Percentiles rank a stretch among this genome's conserved stretches.
Evolutionary conservation across 30 jellyfish, hydroid and myxozoan species (phyloP).

Genomic region (Aurelia sp.): DNA sequence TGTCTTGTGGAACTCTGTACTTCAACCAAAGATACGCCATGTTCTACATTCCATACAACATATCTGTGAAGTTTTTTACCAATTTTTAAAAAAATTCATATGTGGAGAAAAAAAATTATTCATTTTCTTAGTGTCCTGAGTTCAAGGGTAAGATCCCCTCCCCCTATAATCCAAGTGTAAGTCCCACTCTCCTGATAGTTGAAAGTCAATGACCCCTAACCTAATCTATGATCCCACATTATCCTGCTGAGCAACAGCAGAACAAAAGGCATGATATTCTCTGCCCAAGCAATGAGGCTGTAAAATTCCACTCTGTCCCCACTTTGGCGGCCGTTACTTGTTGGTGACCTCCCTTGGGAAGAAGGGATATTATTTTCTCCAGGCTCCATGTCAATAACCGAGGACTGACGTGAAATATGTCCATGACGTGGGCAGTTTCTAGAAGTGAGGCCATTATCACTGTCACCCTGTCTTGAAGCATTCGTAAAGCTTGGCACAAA

Average conservation of each 20-base stretch:
- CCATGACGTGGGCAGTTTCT: constrained; percentile 60
- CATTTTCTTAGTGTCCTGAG: too few relatives aligned
- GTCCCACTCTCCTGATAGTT: too few relatives aligned
- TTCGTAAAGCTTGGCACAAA: constrained; percentile 80
- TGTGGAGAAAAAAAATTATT: too few relatives aligned
- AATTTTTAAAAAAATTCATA: too few relatives aligned
- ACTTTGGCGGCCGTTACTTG: constrained; percentile 47
- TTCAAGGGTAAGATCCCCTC: too few relatives aligned
- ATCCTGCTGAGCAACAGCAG: constrained; percentile 79
- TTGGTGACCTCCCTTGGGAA: constrained; percentile 58
- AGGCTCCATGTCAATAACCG: constrained; percentile 77
- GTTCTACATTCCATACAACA: too few relatives aligned
- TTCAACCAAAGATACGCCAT: too few relatives aligned
- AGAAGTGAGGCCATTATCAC: constrained; percentile 44
- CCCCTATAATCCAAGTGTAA: too few relatives aligned
- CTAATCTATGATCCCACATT: constrained; percentile 98
- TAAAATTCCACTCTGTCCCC: constrained; percentile 89
- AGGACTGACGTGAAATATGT: constrained; percentile 69
- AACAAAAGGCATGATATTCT: constrained; percentile 82
- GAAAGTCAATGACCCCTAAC: constrained; percentile 6
- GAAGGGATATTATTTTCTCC: constrained; percentile 54
- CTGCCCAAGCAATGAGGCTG: constrained; percentile 93
- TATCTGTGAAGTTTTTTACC: too few relatives aligned
- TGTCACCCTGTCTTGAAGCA: constrained; percentile 47
- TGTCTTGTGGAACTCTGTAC: too few relatives aligned